Conservation (phyloP, 2,888 invertebrate species). For the Leptinotarsa haldemani region DNA sequence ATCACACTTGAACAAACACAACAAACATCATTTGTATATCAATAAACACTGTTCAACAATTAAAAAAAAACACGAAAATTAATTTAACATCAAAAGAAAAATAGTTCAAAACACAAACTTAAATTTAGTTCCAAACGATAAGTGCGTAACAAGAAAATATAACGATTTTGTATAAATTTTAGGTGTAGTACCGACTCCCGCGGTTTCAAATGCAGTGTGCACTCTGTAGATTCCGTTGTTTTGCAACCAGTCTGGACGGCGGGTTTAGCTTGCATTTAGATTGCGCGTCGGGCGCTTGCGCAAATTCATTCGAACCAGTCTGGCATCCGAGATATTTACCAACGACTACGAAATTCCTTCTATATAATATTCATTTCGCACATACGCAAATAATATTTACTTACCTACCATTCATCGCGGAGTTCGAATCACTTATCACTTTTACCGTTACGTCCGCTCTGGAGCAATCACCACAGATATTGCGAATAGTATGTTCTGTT, state of each 20-base stretch:
- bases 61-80: conserved; percentile 34
- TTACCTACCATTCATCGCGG: neutral
- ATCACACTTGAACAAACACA: conserved; percentile 64
- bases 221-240: conserved; percentile 64
- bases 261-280: conserved; percentile 61
- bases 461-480: neutral
- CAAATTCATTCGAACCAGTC: conserved; percentile 60
- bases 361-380: conserved; percentile 15
- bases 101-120: conserved; percentile 51
- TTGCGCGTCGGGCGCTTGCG: conserved; percentile 56
- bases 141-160: conserved; percentile 45
- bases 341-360: conserved; percentile 46
- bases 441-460: conserved; percentile 11
- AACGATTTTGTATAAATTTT: conserved; percentile 53
- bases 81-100: conserved; percentile 38
- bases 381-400: neutral
- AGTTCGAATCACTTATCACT: conserved; percentile 1
- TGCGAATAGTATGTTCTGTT: neutral
- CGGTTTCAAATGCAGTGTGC: conserved; percentile 65
- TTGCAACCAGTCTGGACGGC: conserved; percentile 64
- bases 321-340: conserved; percentile 57
- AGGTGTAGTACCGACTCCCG: conserved; percentile 55
- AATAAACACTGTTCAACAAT: conserved; percentile 44
- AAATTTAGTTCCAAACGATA: conserved; percentile 41
- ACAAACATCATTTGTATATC: conserved; percentile 62